Evolutionary conservation across 1,140 invertebrate genomes (phyloP).

Genomic region (Macrostomum lignano): DNA sequence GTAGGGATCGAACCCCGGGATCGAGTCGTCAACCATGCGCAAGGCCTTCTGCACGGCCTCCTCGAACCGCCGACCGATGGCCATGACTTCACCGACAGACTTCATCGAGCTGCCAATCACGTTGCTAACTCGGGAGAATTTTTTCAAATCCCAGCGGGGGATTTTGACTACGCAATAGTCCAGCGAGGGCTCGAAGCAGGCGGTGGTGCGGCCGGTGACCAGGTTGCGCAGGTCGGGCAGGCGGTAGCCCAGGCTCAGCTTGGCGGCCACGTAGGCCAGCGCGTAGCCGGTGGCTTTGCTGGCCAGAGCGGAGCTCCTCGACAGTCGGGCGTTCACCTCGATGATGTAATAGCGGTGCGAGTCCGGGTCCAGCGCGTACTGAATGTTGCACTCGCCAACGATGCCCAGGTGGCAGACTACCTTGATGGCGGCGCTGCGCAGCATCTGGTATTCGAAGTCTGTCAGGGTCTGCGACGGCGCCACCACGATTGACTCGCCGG

Average conservation of each 20-base stretch:
- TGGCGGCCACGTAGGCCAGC: slow-evolving; percentile 86
- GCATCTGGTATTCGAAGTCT: slow-evolving; percentile 72
- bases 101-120: slow-evolving; percentile 98
- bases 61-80: slow-evolving; percentile 80
- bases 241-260: slow-evolving; percentile 59
- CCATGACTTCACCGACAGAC: slow-evolving; percentile 97
- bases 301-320: slow-evolving; percentile 78
- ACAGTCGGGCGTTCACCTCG: slow-evolving; percentile 69
- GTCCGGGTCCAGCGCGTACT: slow-evolving; percentile 75
- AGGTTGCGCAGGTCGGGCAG: slow-evolving; percentile 65
- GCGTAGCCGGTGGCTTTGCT: slow-evolving; percentile 30
- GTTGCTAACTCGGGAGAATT: slow-evolving; percentile 11
- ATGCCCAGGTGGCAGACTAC: slow-evolving; percentile 79
- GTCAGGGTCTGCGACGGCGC: slow-evolving; percentile 90
- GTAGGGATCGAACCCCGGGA: slow-evolving; percentile 72
- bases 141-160: slow-evolving; percentile 50
- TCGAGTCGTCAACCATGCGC: slow-evolving; percentile 80
- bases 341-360: slow-evolving; percentile 40
- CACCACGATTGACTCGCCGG: slow-evolving; percentile 91
- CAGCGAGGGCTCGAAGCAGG: slow-evolving; percentile 91
- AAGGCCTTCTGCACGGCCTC: slow-evolving; percentile 97
- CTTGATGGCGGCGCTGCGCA: slow-evolving; percentile 70
- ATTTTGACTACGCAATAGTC: slow-evolving; percentile 95
- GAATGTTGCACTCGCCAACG: slow-evolving; percentile 94
- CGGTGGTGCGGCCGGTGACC: slow-evolving; percentile 79